Evolutionary conservation across 2,797 vertebrate genomes (phyloP).

Genomic region (Tangara arthus): DNA sequence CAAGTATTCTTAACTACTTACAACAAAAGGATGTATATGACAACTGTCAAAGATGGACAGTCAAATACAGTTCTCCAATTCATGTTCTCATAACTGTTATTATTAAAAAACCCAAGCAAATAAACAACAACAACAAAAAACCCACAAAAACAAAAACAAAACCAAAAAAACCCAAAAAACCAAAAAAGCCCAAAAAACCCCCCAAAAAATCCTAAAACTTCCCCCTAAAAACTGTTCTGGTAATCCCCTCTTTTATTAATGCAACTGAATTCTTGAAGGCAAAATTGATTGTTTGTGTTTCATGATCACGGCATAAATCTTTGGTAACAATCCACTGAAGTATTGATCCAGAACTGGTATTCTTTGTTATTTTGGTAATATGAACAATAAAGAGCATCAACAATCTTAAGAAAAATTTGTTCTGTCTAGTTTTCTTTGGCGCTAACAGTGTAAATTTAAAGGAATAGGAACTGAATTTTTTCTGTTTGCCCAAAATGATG

Average conservation of each 20-base stretch:
- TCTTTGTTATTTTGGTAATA: background rate
- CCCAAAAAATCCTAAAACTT: too few species aligned
- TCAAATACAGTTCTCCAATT: background rate
- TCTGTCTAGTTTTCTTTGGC: background rate
- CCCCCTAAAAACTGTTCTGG: accelerated
- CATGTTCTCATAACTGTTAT: background rate
- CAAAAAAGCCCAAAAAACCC: too few species aligned
- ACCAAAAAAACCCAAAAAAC: too few species aligned
- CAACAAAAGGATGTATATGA: background rate
- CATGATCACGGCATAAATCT: background rate
- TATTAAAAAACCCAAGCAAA: background rate
- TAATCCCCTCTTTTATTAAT: background rate
- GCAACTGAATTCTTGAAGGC: background rate
- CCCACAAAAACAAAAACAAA: too few species aligned
- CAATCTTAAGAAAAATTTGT: background rate
- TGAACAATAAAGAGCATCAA: background rate
- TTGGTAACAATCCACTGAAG: background rate
- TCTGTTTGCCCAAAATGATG: background rate
- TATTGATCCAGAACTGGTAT: background rate
- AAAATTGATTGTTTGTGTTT: background rate
- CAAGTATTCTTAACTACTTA: background rate
- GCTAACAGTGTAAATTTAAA: background rate
- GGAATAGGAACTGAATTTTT: background rate
- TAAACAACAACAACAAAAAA: background rate
- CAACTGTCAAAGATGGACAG: background rate